A percentile compares a stretch with the other conserved stretches of the same genome.
phyloP scores from a whole-genome alignment of 2,888 invertebrate genomes.

The Ctenicera cuprea region DNA sequence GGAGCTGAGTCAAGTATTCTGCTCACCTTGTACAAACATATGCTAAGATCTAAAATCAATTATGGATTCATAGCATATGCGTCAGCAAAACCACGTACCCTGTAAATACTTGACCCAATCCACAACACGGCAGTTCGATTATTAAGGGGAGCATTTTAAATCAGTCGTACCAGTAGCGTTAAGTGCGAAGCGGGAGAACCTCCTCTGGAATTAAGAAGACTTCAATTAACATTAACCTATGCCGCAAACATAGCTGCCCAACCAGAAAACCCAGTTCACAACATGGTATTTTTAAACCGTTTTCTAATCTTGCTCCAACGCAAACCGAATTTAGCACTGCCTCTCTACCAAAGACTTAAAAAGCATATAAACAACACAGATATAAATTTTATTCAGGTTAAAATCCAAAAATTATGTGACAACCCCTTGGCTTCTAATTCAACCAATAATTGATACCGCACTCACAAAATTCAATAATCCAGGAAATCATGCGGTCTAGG shows the following conservation, averaged over 20 bases:
- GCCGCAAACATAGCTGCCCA: not conserved
- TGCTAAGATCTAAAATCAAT: slow-evolving; percentile 1
- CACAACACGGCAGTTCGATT: not conserved
- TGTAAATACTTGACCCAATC: not conserved
- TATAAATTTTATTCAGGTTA: too few species aligned
- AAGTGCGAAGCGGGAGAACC: not conserved
- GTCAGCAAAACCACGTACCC: not conserved
- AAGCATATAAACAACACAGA: too few species aligned
- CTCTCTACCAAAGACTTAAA: too few species aligned
- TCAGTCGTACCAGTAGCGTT: not conserved
- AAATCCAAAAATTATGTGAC: too few species aligned
- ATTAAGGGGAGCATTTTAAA: not conserved
- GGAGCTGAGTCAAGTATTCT: not conserved
- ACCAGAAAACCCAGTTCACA: too few species aligned
- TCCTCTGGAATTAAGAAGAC: not conserved
- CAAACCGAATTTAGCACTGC: not conserved
- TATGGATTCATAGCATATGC: not conserved
- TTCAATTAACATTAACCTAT: not conserved
- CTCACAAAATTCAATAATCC: too few species aligned
- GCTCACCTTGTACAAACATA: not conserved
- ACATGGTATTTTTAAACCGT: not conserved
- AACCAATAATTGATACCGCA: too few species aligned
- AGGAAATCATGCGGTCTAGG: too few species aligned
- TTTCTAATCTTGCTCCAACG: not conserved
- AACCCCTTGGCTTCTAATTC: too few species aligned